Percentiles rank a stretch among this genome's conserved stretches.
Evolutionary conservation across 2,113 vertebrate species (phyloP).

Genomic region (Seriola quinqueradiata): DNA sequence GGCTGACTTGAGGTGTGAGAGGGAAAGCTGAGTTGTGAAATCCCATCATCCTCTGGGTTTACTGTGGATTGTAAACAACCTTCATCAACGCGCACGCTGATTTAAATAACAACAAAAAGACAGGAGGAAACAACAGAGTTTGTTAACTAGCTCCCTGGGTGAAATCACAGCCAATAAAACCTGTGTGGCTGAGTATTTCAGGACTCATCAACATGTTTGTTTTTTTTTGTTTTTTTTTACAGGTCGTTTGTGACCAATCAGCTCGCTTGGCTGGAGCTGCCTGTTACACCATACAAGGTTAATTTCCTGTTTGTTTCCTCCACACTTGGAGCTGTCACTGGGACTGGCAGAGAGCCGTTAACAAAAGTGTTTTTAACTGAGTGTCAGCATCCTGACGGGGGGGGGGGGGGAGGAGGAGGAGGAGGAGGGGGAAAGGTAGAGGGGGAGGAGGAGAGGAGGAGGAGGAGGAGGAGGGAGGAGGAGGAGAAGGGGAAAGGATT

Average conservation of each 20-base stretch:
- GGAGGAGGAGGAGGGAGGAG: not conserved
- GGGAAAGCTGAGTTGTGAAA: not conserved
- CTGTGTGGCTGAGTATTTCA: not conserved
- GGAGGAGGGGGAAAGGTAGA: not conserved
- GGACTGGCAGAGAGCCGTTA: constrained; percentile 34
- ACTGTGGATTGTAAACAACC: not conserved
- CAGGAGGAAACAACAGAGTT: not conserved
- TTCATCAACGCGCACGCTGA: not conserved
- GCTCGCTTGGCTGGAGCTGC: constrained; percentile 23
- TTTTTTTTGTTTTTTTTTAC: constrained; percentile 11
- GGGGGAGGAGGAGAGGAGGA: not conserved
- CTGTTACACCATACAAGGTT: constrained; percentile 29
- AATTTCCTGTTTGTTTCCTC: constrained; percentile 67
- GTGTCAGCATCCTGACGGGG: constrained; percentile 6
- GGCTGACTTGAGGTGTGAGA: not conserved
- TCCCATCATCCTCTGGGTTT: not conserved
- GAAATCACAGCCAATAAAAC: not conserved
- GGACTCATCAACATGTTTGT: constrained; percentile 21
- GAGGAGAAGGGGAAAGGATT: not conserved
- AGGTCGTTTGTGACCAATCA: constrained; percentile 42
- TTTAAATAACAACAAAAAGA: not conserved
- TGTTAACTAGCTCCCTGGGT: not conserved
- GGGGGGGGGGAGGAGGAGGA: not conserved
- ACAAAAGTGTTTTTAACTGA: constrained; percentile 40
- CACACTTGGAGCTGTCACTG: constrained; percentile 43